Conservation (phyloP, 2,888 invertebrate species). For the Drosophila gaucha region DNA sequence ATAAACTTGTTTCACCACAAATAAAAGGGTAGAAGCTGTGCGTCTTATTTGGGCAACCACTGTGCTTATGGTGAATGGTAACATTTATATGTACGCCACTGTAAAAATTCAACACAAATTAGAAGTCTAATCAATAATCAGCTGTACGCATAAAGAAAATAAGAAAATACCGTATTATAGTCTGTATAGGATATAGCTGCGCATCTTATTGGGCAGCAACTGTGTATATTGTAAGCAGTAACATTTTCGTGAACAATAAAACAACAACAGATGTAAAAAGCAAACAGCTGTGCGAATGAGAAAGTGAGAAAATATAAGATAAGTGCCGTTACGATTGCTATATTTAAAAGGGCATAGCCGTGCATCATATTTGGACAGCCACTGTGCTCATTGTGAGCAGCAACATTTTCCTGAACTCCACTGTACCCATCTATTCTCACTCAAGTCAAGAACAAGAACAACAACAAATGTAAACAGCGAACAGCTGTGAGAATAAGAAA, state of each 20-base stretch:
- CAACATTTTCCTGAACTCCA: not conserved
- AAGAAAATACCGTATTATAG: too few species aligned
- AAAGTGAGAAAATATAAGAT: not conserved
- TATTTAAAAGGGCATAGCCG: not conserved
- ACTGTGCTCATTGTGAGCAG: not conserved
- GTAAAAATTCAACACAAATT: not conserved
- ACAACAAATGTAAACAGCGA: conserved; percentile 38
- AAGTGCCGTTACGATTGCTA: not conserved
- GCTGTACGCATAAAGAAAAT: too few species aligned
- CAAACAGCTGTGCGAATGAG: not conserved
- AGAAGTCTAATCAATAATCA: too few species aligned
- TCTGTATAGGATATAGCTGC: too few species aligned
- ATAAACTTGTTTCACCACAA: conserved; percentile 54
- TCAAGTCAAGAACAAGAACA: conserved; percentile 4
- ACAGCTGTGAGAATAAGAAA: conserved; percentile 41
- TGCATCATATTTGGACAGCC: conserved; percentile 7
- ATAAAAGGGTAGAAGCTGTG: not conserved
- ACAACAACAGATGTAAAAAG: too few species aligned
- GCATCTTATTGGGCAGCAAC: too few species aligned
- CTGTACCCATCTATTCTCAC: conserved; percentile 11
- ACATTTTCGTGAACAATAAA: too few species aligned
- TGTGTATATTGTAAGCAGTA: not conserved
- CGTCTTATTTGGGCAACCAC: conserved; percentile 22
- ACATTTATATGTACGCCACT: conserved; percentile 3
- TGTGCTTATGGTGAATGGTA: not conserved